Conservation (phyloP, 35 echinoderm and acorn worm genomes). For the Heliocidaris tuberculata region DNA sequence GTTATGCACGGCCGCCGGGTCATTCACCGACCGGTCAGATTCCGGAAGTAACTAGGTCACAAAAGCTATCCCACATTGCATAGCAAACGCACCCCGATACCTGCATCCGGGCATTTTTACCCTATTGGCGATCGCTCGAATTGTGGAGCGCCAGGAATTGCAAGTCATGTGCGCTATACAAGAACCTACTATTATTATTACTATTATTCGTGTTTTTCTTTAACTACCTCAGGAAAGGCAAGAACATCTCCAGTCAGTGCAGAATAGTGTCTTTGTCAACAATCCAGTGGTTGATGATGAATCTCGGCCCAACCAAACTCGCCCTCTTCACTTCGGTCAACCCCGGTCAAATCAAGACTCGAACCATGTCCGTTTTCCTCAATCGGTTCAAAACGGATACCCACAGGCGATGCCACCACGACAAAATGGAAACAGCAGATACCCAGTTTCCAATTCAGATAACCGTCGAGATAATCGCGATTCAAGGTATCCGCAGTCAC, state of each 20-base stretch:
- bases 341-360: not conserved
- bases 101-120: no score
- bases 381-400: not conserved
- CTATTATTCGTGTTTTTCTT: not conserved
- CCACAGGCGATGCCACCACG: not conserved
- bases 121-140: no score
- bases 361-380: not conserved
- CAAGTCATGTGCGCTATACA: no score
- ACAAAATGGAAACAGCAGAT: not conserved
- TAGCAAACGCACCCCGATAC: no score
- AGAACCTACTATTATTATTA: no score
- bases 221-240: not conserved
- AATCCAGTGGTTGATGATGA: conserved; percentile 29
- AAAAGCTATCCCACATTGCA: no score
- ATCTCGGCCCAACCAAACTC: not conserved
- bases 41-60: no score
- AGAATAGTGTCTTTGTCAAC: not conserved
- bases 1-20: no score
- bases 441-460: not conserved
- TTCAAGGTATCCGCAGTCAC: not conserved
- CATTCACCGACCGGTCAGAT: no score
- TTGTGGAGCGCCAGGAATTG: no score
- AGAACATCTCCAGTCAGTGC: not conserved
- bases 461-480: not conserved
- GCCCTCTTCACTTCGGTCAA: not conserved